These are phyloP conservation scores for Zaprionus inermis DNA, from an alignment of 1,140 invertebrate genomes.

Conservation along the genomic window DNA sequence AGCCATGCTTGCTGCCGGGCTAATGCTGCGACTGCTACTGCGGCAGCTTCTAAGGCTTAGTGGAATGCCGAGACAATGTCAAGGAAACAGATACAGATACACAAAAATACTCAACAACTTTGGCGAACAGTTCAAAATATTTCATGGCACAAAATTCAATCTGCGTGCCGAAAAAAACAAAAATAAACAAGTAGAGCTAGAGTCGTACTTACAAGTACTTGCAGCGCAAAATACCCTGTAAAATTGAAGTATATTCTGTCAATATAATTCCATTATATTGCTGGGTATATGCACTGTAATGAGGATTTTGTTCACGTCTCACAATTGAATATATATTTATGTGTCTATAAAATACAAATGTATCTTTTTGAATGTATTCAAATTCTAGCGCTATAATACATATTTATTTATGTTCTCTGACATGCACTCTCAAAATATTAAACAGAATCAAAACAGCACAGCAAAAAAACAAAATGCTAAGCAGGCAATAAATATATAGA, in stretches of 20 bases:
- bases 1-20: conserved; percentile 31
- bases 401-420: conserved; percentile 30
- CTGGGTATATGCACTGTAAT: conserved; percentile 4
- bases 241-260: no score
- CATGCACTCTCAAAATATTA: conserved; percentile 58
- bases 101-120: background rate
- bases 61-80: conserved; percentile 48
- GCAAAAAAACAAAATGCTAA: background rate
- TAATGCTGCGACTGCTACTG: conserved; percentile 3
- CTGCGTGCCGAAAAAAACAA: conserved; percentile 9
- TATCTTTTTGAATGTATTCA: conserved; percentile 7
- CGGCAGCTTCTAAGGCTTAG: conserved; percentile 44
- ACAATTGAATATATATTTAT: background rate
- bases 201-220: background rate
- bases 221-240: background rate
- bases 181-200: conserved; percentile 12
- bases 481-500: background rate
- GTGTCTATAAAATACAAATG: background rate
- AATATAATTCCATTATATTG: no score
- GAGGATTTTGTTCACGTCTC: conserved; percentile 46
- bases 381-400: background rate
- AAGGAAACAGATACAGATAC: conserved; percentile 22
- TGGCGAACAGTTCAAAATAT: conserved; percentile 26
- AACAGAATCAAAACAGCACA: conserved; percentile 65
- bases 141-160: conserved; percentile 24